Percentiles rank a stretch among this genome's conserved stretches.
phyloP scores from a whole-genome alignment of 2,888 invertebrate genomes.

The Dryadula phaetusa region DNA sequence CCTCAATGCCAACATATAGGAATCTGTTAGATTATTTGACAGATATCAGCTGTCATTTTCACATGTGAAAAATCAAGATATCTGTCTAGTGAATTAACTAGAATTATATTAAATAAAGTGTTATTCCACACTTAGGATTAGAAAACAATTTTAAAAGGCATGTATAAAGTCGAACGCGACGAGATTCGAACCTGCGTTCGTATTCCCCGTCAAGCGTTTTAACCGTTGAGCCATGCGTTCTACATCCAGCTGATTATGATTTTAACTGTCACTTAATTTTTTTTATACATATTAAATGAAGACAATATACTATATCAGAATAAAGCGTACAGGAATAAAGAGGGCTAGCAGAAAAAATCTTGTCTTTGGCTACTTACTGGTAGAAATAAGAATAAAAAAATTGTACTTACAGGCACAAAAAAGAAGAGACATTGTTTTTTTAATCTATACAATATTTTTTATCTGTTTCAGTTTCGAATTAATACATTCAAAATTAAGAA shows the following conservation, averaged over 20 bases:
- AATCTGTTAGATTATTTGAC: slow-evolving; percentile 1
- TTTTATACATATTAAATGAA: slow-evolving; percentile 12
- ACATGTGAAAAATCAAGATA: neutral
- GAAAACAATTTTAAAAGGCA: too few relatives aligned
- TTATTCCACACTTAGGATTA: too few relatives aligned
- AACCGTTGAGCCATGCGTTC: too few relatives aligned
- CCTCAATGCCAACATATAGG: slow-evolving; percentile 14
- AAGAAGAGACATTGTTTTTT: slow-evolving; percentile 17
- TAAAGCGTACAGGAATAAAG: slow-evolving; percentile 42
- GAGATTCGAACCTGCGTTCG: too few relatives aligned
- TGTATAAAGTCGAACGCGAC: too few relatives aligned
- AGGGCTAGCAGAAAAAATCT: slow-evolving; percentile 55
- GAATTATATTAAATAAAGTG: too few relatives aligned
- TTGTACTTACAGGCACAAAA: slow-evolving; percentile 73
- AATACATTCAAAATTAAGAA: neutral
- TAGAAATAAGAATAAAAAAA: slow-evolving; percentile 54
- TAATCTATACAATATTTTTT: neutral
- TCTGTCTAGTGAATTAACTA: neutral
- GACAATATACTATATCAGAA: too few relatives aligned
- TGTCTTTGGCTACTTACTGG: slow-evolving; percentile 69
- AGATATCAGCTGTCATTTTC: neutral
- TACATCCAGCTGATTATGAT: too few relatives aligned
- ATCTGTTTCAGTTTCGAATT: neutral
- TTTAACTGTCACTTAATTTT: slow-evolving; percentile 12
- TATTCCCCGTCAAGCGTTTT: too few relatives aligned